These are phyloP conservation scores for Sandelia bainsii DNA, from an alignment of 2,797 vertebrate species.

Conservation along the genomic window DNA sequence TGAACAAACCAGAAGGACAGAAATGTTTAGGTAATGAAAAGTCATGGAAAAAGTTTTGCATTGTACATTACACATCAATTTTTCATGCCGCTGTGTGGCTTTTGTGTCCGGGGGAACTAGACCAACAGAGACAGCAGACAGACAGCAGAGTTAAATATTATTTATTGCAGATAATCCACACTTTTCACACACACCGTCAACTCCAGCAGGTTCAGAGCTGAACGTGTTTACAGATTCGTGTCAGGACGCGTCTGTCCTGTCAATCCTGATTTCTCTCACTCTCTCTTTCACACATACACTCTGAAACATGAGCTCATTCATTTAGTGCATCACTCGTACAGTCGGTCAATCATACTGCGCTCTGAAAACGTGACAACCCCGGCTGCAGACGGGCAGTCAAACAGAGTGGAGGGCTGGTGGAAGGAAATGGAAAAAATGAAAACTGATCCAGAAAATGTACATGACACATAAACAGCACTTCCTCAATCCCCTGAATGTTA, in stretches of 20 bases:
- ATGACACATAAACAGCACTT: constrained; percentile 10
- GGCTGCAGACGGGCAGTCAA: constrained; percentile 14
- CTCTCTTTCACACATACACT: constrained; percentile 13
- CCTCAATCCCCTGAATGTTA: not conserved
- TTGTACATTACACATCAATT: constrained; percentile 6
- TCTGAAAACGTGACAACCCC: constrained; percentile 26
- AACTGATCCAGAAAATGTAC: constrained; percentile 36
- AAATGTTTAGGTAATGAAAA: constrained; percentile 5
- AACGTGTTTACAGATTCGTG: constrained; percentile 63
- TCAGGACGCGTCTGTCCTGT: constrained; percentile 44
- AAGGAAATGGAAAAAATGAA: not conserved
- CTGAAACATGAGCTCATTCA: constrained; percentile 29
- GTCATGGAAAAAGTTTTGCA: not conserved
- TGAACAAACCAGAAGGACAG: constrained; percentile 1
- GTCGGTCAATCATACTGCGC: constrained; percentile 19
- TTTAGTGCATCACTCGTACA: constrained; percentile 27
- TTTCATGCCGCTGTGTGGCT: not conserved
- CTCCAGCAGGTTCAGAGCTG: constrained; percentile 50
- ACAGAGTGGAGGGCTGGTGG: constrained; percentile 2
- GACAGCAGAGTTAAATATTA: constrained; percentile 62
- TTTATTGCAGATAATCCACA: constrained; percentile 78
- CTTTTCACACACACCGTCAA: constrained; percentile 37
- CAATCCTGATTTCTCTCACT: constrained; percentile 36
- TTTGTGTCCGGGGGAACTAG: not conserved
- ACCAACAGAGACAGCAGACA: constrained; percentile 3